Evolutionary conservation across 2,888 invertebrate genomes (phyloP), one percentile per base, ranked within the genome.

Genomic region (Eristalinus aeneus): DNA sequence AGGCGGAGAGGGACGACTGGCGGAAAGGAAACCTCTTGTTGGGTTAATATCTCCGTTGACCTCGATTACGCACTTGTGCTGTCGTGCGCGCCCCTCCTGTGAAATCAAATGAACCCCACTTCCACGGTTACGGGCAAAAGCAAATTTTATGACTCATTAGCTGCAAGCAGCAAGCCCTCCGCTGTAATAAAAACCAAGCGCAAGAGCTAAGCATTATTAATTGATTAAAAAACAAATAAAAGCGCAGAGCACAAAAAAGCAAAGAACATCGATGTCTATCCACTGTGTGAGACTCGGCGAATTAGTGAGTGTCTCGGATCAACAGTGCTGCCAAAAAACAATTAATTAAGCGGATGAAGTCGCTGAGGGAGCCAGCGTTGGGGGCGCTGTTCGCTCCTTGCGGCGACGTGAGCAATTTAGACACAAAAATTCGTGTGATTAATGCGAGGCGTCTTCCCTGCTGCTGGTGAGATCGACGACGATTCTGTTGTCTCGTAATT

Each of bases 391-490:
- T 27, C 16, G 64, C 36, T 20, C n/a, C 6, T 65, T 61, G n/a
- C 4, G 31, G 39, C 56, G 32, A 20, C 64, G 39, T 27, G 27
- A 27, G 56, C 65, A 58, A 79, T 72, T 80, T 72, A 20, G 61
- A 34, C 36, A 5, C 54, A 58, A 27, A 73, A 80, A 73, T 76
- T 58, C 72, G 36, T 81, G 72, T 74, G 85, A 85, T 81, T 85
- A 85, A 85, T 85, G 80, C 58, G 76, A n/a, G n/a, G n/a, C n/a
- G n/a, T n/a, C n/a, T n/a, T n/a, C 34, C 68, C 68, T 76, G 75
- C 68, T 36, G 80, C 72, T 67, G 60, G 69, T 74, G 27, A 65
- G 64, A 64, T 64, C 39, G 65, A 61, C 69, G 46, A 72, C 32
- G 56, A 73, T 60, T 71, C 65, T 60, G 61, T 75, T 84, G 61